Conservation (phyloP, 1,140 invertebrate genomes). For the Drosophila kohkoa region DNA sequence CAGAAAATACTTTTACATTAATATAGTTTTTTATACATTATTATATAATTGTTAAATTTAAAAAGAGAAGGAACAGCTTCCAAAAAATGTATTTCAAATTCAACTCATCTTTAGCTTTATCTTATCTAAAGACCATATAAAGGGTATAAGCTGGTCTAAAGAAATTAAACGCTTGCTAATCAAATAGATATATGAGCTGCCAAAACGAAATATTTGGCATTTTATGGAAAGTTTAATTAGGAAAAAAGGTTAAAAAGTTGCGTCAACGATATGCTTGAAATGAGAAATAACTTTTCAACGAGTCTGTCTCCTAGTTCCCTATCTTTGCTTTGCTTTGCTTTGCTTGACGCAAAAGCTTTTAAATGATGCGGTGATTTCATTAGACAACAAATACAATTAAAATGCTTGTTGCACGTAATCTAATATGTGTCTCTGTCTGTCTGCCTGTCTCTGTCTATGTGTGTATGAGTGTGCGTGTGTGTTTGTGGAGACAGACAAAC, state of each 20-base stretch:
- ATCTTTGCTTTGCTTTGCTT: not conserved
- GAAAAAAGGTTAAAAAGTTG: not conserved
- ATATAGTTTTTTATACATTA: too few relatives aligned
- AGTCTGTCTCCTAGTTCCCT: not conserved
- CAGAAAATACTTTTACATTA: too few relatives aligned
- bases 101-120: too few relatives aligned
- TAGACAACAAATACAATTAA: conserved; percentile 80
- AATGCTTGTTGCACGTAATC: conserved; percentile 76
- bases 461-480: conserved; percentile 7
- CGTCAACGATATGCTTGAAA: not conserved
- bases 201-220: not conserved
- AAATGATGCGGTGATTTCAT: conserved; percentile 75
- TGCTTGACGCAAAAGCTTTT: conserved; percentile 64
- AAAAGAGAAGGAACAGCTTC: too few relatives aligned
- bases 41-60: too few relatives aligned
- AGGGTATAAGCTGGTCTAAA: too few relatives aligned
- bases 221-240: not conserved
- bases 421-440: conserved; percentile 56
- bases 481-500: conserved; percentile 7
- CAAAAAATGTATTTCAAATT: too few relatives aligned
- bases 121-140: too few relatives aligned
- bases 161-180: too few relatives aligned
- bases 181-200: too few relatives aligned
- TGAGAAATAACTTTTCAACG: not conserved
- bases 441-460: conserved; percentile 19